Evolutionary conservation across 1,140 invertebrate species (phyloP), one percentile per base, ranked within the genome.

Genomic region (Drosophila parvula): DNA sequence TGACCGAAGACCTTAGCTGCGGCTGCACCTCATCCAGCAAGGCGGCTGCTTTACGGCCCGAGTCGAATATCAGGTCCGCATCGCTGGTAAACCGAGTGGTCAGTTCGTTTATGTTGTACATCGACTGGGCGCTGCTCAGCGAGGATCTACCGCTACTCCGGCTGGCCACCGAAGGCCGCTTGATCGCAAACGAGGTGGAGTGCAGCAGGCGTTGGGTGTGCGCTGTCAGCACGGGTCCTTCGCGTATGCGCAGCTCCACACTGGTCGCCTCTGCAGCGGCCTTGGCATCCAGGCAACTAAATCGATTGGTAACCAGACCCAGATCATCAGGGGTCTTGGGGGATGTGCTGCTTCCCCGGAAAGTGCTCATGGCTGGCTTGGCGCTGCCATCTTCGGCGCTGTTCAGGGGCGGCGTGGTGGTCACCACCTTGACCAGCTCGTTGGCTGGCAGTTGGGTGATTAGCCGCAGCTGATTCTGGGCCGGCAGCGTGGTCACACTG

Each of bases 131-230:
- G 9, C 79, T 84, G 76, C 79, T 88, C 38, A 91, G 47, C n/a
- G 90, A 91, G 4, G 82, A 79, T 12, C 85, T 51, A 7, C 80
- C 84, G 55, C 84, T 89, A 64, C 85, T 89, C 14, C 84, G 84
- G 2, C 74, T 79, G 22, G 90, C 71, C 47, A 92, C 50, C 36
- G 86, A 89, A 3, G 91, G 91, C 3, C 91, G 80, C 57, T 92
- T 92, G 8, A 92, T 92, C 3, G 90, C 85, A 73, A 92, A 92
- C 18, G 90, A 90, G 22, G 91, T 90, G 40, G 91, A 83, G 45
- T 91, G 83, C 57, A 91, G 71, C 16, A 91, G 71, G 8, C 83
- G 79, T 48, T 81, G 81, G 2, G 85, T 85, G 11, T 81, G 85
- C 2, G 81, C 78, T 5, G 64, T 79, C 12, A 89, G 55, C 58